These are phyloP conservation scores for Pristionchus maxplancki DNA, from an alignment of 2,888 invertebrate genomes.

Conservation along the genomic window DNA sequence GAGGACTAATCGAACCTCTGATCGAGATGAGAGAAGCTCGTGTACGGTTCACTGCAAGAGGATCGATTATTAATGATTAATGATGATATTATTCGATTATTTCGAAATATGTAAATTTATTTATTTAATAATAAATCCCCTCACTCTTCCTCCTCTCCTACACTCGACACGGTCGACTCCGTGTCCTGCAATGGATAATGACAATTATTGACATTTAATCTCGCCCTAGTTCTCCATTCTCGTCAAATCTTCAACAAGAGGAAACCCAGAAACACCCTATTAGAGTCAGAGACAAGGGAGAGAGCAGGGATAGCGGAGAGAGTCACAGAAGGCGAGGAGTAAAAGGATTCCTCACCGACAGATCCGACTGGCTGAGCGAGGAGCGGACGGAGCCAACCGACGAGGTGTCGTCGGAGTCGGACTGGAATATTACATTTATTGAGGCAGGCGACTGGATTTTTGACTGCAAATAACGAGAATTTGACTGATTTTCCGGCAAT, in stretches of 20 bases:
- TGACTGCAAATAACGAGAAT: too few species aligned
- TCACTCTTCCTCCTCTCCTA: not conserved
- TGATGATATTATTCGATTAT: not conserved
- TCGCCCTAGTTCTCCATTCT: not conserved
- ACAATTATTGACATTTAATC: not conserved
- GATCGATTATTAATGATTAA: not conserved
- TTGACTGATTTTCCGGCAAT: too few species aligned
- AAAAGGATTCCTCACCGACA: not conserved
- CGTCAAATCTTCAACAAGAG: too few species aligned
- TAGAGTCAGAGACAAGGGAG: too few species aligned
- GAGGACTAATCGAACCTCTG: not conserved
- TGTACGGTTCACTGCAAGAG: constrained; percentile 6
- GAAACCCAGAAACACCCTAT: too few species aligned
- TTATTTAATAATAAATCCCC: not conserved
- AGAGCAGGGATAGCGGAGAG: too few species aligned
- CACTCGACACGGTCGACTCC: not conserved
- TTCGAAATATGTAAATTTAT: not conserved
- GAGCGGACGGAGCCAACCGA: not conserved
- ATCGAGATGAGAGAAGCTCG: not conserved
- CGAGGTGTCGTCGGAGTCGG: not conserved
- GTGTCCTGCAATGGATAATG: not conserved
- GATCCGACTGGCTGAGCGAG: not conserved
- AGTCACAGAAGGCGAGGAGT: not conserved
- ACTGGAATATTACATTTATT: not conserved
- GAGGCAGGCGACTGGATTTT: too few species aligned